These are phyloP conservation scores for Stenopsyche tienmushanensis DNA, from an alignment of 1,140 invertebrate species.

Conservation along the genomic window DNA sequence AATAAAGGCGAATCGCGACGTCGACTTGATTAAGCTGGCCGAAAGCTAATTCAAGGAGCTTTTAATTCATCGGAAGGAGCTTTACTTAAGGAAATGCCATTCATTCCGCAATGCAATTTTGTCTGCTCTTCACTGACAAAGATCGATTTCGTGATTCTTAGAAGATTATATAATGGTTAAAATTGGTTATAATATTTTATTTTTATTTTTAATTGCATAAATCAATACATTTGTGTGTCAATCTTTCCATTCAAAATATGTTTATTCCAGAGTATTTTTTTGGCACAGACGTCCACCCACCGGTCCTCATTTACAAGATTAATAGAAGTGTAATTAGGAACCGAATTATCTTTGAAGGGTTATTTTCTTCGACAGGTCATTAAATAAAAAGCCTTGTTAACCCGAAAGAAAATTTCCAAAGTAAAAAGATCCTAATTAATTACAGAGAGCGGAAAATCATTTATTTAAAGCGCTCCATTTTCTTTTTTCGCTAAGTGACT, in stretches of 20 bases:
- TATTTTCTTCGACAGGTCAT: conserved; percentile 14
- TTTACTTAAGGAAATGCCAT: too few relatives aligned
- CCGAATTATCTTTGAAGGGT: conserved; percentile 7
- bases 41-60: conserved; percentile 12
- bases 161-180: too few relatives aligned
- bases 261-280: too few relatives aligned
- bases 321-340: background rate
- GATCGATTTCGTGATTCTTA: too few relatives aligned
- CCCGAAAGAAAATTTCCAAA: conserved; percentile 5
- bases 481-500: background rate
- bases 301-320: background rate
- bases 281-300: too few relatives aligned
- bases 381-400: conserved; percentile 17
- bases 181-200: too few relatives aligned
- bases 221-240: too few relatives aligned
- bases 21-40: conserved; percentile 18
- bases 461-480: background rate
- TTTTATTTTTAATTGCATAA: too few relatives aligned
- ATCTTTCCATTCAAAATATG: too few relatives aligned
- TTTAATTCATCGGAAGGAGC: too few relatives aligned
- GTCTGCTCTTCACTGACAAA: background rate
- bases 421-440: conserved; percentile 26
- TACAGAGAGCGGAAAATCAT: conserved; percentile 12
- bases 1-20: conserved; percentile 11
- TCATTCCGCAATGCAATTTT: background rate